Evolutionary conservation across 1,140 invertebrate genomes (phyloP).

Genomic region (Phortica variegata): DNA sequence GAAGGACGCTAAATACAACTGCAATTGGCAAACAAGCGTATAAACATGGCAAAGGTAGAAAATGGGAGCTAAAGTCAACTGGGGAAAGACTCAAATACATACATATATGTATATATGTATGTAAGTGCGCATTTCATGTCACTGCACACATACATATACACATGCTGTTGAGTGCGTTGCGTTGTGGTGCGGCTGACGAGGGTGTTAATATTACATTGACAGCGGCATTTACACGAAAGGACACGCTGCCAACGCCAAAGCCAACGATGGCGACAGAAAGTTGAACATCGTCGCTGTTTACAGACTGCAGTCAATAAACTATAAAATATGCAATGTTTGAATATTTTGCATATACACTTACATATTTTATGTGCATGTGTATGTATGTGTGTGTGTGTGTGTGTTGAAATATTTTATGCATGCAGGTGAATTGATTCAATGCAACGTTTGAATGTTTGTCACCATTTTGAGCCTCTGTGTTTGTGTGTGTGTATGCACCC

Average conservation of each 20-base stretch:
- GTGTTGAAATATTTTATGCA: slow-evolving; percentile 44
- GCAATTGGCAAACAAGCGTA: slow-evolving; percentile 31
- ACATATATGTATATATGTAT: too few relatives aligned
- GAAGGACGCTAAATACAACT: too few relatives aligned
- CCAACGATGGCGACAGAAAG: too few relatives aligned
- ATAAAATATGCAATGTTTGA: slow-evolving; percentile 53
- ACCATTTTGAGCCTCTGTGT: not conserved
- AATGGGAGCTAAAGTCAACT: slow-evolving; percentile 11
- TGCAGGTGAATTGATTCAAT: slow-evolving; percentile 52
- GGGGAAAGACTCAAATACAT: slow-evolving; percentile 22
- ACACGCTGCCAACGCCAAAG: too few relatives aligned
- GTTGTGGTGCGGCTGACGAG: too few relatives aligned
- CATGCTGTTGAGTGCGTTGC: too few relatives aligned
- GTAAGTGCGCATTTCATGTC: slow-evolving; percentile 45
- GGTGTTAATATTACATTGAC: not conserved
- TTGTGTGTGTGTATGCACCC: slow-evolving; percentile 23
- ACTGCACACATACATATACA: slow-evolving; percentile 21
- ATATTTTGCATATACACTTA: slow-evolving; percentile 26
- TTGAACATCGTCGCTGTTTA: too few relatives aligned
- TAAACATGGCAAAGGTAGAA: not conserved
- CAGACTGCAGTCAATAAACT: slow-evolving; percentile 43
- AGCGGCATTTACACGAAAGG: slow-evolving; percentile 4
- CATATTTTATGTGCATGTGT: not conserved
- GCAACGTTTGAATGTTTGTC: slow-evolving; percentile 3
- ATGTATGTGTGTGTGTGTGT: not conserved